These are phyloP conservation scores for Marmota monax DNA, from an alignment of 2,113 vertebrate species.

Conservation along the genomic window DNA sequence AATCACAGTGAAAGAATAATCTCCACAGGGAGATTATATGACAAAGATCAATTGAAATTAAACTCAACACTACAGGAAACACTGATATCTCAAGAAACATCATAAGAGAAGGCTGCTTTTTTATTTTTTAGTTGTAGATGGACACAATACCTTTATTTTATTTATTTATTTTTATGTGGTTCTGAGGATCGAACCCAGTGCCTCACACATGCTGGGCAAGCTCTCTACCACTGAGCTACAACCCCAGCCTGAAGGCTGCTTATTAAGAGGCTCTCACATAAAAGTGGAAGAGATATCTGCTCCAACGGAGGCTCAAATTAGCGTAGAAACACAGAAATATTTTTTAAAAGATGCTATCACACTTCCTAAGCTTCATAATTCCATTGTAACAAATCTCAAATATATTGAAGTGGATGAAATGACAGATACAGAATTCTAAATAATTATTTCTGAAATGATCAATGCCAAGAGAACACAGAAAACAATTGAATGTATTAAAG, in stretches of 20 bases:
- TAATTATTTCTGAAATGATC: not conserved
- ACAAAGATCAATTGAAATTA: not conserved
- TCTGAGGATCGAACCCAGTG: too few species aligned
- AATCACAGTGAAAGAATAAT: not conserved
- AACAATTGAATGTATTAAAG: too few species aligned
- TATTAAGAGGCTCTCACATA: not conserved
- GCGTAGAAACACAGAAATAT: not conserved
- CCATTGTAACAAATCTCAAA: not conserved
- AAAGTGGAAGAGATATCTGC: not conserved
- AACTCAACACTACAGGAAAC: not conserved
- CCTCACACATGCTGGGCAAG: too few species aligned
- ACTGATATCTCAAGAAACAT: not conserved
- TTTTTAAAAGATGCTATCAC: not conserved
- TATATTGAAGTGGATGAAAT: not conserved
- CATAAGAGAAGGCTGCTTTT: not conserved
- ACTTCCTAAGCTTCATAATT: not conserved
- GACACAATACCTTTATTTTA: too few species aligned
- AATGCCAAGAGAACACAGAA: not conserved
- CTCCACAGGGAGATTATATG: not conserved
- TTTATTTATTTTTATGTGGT: too few species aligned
- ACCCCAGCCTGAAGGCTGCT: not conserved
- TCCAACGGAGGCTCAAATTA: not conserved
- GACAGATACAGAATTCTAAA: not conserved
- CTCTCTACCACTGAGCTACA: too few species aligned
- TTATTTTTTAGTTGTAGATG: too few species aligned